phyloP scores from a whole-genome alignment of 1,140 invertebrate genomes.

The Gryllus bimaculatus region DNA sequence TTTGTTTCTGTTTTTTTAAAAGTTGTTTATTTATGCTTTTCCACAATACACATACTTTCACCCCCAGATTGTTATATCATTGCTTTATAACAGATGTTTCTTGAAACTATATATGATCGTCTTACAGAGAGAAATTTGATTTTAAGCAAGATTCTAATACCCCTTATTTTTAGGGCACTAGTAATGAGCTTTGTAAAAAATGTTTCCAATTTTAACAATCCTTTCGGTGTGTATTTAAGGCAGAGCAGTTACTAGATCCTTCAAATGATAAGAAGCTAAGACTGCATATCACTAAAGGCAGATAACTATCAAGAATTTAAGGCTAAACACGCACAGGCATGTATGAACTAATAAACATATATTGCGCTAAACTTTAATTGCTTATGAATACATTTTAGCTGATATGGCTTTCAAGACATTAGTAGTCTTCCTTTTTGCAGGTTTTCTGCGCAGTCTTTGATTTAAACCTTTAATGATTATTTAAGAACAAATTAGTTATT shows the following conservation, averaged over 20 bases:
- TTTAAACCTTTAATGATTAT: not conserved
- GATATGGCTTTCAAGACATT: not conserved
- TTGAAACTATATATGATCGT: too few species aligned
- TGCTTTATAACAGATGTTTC: too few species aligned
- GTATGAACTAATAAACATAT: not conserved
- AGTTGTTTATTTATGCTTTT: too few species aligned
- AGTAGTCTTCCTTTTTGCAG: not conserved
- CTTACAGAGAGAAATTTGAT: not conserved
- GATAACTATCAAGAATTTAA: not conserved
- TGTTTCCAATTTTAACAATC: not conserved
- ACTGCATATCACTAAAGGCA: not conserved
- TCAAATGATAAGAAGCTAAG: not conserved
- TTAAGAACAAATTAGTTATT: not conserved
- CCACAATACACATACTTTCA: too few species aligned
- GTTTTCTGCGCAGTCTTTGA: not conserved
- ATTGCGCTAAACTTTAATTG: not conserved
- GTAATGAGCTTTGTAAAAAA: not conserved
- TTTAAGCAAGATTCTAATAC: not conserved
- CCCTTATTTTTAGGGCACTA: not conserved
- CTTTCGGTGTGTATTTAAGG: not conserved
- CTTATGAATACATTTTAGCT: not conserved
- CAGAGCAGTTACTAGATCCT: not conserved
- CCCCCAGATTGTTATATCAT: too few species aligned
- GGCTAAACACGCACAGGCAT: not conserved
- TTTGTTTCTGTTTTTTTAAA: too few species aligned